phyloP scores from a whole-genome alignment of 2,888 invertebrate species.

The Unio pictorum region DNA sequence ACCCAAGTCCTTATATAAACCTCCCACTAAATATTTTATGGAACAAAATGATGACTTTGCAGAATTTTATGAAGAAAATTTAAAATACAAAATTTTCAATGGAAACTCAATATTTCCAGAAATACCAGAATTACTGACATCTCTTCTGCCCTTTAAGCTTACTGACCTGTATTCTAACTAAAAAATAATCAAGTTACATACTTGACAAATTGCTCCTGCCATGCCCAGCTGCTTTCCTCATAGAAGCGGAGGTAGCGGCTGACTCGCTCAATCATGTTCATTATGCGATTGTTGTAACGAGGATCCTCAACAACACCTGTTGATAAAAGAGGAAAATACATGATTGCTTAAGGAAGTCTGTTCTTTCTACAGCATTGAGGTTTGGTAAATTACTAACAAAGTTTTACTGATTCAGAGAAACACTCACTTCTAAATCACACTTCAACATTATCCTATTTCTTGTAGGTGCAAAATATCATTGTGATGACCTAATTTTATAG shows the following conservation, averaged over 20 bases:
- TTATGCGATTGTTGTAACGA: conserved; percentile 39
- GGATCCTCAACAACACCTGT: conserved; percentile 40
- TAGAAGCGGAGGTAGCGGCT: conserved; percentile 92
- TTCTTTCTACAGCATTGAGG: neutral
- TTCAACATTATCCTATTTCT: neutral
- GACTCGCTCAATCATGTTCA: conserved; percentile 78
- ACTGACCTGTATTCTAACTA: too few relatives aligned
- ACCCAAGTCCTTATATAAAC: too few relatives aligned
- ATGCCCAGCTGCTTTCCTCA: conserved; percentile 95
- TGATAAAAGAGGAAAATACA: neutral
- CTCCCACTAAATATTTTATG: too few relatives aligned
- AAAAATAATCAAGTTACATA: conserved; percentile 32
- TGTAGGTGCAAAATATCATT: neutral
- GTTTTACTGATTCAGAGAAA: neutral
- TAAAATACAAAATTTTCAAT: too few relatives aligned
- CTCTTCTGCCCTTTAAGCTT: too few relatives aligned
- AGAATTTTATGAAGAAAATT: too few relatives aligned
- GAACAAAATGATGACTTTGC: too few relatives aligned
- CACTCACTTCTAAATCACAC: neutral
- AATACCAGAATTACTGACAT: too few relatives aligned
- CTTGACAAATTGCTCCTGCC: conserved; percentile 81
- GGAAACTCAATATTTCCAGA: too few relatives aligned
- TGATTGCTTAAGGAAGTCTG: neutral
- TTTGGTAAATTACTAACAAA: neutral
- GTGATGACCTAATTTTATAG: neutral